Base-by-base conservation (phyloP, 1,140 invertebrate genomes). In the Tetranychus urticae region DNA sequence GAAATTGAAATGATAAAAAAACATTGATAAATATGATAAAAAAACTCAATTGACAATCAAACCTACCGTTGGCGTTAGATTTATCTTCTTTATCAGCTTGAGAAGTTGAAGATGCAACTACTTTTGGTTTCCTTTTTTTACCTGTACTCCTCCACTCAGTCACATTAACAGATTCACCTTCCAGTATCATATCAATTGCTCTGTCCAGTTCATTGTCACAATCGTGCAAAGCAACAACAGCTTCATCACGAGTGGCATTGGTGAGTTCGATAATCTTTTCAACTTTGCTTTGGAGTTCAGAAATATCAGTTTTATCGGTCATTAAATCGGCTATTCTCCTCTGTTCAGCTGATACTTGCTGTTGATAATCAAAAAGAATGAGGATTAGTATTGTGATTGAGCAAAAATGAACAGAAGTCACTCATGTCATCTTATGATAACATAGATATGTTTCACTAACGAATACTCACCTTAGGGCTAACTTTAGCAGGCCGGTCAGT, bases 111-210 rank as follows among this genome's bases (percentile, higher is more conserved):
- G 14, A 14, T 13, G 23, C 57, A 12, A 58, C 57, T 8, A 31
- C 64, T 58, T 65, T 66, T 45, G 65, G 66, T 63, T 72, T 82
- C 75, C 87, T 90, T 75, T 88, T 89, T 73, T 88, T 88, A 35
- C 84, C 76, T 33, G 78, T 80, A 58, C 80, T 83, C 67, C 81
- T 79, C 84, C 83, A 86, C 72, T 82, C 81, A 67, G 78, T 57
- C 8, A 61, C 64, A 57, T 36, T 37, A 37, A 62, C 33, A 55
- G 36, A 57, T 64, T 72, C 75, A 60, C 81, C 79, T 67, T 87
- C 84, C n/a, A 84, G 73, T 36, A 87, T 76, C 75, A 83, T 81
- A 64, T 81, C 80, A 52, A 82, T 79, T 57, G 88, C 86, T 65
- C 78, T 67, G 37, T 73, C 68, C 39, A 68, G 60, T 65, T 75